A percentile compares a stretch with the other conserved stretches of the same genome.
Evolutionary conservation across 64 coral and sea anemone species (phyloP).

Genomic region (Dendronephthya gigantea): DNA sequence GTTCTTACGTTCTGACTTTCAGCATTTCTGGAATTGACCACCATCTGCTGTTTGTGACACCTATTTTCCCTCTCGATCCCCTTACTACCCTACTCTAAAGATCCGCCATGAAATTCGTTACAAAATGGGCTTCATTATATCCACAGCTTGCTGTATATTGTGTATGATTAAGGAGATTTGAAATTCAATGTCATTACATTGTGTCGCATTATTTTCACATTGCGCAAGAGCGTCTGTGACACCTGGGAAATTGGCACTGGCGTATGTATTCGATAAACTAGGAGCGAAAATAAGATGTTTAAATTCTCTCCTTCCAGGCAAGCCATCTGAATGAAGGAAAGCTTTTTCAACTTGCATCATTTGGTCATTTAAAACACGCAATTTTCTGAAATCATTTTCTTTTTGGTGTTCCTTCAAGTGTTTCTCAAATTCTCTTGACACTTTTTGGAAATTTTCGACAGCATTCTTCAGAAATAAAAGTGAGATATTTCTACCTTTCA

Average conservation of each 20-base stretch:
- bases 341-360: not conserved
- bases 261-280: not conserved
- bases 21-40: too few relatives aligned
- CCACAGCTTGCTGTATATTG: not conserved
- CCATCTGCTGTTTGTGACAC: too few relatives aligned
- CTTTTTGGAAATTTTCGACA: conserved; percentile 35
- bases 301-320: not conserved
- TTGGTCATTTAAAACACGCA: not conserved
- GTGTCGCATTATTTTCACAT: not conserved
- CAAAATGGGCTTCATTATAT: not conserved
- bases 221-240: not conserved
- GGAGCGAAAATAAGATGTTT: not conserved
- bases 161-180: not conserved
- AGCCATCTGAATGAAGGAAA: not conserved
- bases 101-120: not conserved
- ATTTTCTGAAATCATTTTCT: not conserved
- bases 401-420: not conserved
- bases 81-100: not conserved
- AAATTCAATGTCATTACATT: not conserved
- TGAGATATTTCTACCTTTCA: conserved; percentile 20
- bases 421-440: conserved; percentile 36
- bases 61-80: too few relatives aligned
- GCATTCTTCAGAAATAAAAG: conserved; percentile 37
- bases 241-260: not conserved
- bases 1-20: too few relatives aligned